A percentile compares a stretch with the other conserved stretches of the same genome.
phyloP scores from a whole-genome alignment of 1,140 invertebrate species.

The Megalopta genalis region DNA sequence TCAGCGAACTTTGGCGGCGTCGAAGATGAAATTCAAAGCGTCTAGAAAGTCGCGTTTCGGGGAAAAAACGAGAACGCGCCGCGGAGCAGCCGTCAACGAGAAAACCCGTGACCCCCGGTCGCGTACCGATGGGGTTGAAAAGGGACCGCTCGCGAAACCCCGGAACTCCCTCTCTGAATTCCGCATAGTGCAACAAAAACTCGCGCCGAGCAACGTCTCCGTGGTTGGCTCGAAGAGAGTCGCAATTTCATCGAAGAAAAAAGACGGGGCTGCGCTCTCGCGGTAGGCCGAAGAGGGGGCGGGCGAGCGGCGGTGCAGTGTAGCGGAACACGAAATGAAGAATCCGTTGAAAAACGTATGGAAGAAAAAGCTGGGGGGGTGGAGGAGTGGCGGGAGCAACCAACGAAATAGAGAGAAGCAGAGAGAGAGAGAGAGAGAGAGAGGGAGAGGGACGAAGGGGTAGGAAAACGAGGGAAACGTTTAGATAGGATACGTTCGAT shows the following conservation, averaged over 20 bases:
- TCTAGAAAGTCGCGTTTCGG: too few relatives aligned
- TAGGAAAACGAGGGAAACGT: slow-evolving; percentile 49
- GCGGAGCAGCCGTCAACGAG: too few relatives aligned
- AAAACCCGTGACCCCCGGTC: too few relatives aligned
- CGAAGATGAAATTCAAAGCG: too few relatives aligned
- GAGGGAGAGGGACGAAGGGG: neutral
- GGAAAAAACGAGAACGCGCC: too few relatives aligned
- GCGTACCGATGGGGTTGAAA: too few relatives aligned
- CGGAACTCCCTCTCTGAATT: too few relatives aligned
- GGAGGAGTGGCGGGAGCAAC: neutral
- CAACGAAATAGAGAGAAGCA: neutral
- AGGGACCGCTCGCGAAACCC: too few relatives aligned
- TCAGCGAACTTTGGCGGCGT: too few relatives aligned
- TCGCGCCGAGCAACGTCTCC: neutral
- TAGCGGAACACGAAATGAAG: slow-evolving; percentile 16
- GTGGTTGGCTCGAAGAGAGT: neutral
- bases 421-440: too few relatives aligned
- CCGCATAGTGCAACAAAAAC: neutral
- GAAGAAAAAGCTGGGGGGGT: neutral
- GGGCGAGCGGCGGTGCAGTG: neutral
- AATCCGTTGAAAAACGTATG: slow-evolving; percentile 24
- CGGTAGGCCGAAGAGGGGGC: neutral
- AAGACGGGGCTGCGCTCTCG: neutral
- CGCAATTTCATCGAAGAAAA: neutral
- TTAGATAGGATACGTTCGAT: slow-evolving; percentile 67